Evolutionary conservation across 1,140 invertebrate genomes (phyloP).

Genomic region (Tribolium madens): DNA sequence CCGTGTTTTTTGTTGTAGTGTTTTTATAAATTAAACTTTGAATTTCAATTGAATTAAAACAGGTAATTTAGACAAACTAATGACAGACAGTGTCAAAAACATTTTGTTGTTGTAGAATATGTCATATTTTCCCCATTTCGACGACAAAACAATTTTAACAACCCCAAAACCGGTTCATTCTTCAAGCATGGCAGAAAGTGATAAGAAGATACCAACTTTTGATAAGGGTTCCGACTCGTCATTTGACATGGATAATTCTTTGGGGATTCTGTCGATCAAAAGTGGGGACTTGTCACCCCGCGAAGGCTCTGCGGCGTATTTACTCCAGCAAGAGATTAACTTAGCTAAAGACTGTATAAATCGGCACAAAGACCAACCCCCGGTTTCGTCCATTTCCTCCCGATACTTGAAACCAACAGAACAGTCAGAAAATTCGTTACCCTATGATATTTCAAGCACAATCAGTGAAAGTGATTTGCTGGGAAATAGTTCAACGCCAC

Average conservation of each 20-base stretch:
- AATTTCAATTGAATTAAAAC: background rate
- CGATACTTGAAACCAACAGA: constrained; percentile 48
- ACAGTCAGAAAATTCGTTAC: background rate
- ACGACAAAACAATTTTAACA: constrained; percentile 13
- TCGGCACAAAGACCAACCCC: constrained; percentile 16
- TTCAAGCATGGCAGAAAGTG: background rate
- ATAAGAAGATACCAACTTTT: background rate
- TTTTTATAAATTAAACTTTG: background rate
- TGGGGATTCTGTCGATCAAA: constrained; percentile 12
- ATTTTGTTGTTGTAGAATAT: too few species aligned
- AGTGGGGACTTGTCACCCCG: background rate
- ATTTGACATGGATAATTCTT: background rate
- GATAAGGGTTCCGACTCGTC: too few species aligned
- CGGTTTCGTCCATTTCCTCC: constrained; percentile 49
- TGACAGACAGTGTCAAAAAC: too few species aligned
- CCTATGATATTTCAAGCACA: constrained; percentile 51
- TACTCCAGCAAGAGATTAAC: too few species aligned
- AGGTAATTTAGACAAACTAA: background rate
- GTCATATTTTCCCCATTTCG: background rate
- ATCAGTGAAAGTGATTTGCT: constrained; percentile 58
- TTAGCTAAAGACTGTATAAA: background rate
- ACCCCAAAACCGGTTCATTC: constrained; percentile 18
- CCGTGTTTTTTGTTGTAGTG: background rate
- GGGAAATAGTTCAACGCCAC: constrained; percentile 54
- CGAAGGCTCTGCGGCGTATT: too few species aligned